Evolutionary conservation across 2,113 vertebrate species (phyloP).

Genomic region (Heteronetta atricapilla): DNA sequence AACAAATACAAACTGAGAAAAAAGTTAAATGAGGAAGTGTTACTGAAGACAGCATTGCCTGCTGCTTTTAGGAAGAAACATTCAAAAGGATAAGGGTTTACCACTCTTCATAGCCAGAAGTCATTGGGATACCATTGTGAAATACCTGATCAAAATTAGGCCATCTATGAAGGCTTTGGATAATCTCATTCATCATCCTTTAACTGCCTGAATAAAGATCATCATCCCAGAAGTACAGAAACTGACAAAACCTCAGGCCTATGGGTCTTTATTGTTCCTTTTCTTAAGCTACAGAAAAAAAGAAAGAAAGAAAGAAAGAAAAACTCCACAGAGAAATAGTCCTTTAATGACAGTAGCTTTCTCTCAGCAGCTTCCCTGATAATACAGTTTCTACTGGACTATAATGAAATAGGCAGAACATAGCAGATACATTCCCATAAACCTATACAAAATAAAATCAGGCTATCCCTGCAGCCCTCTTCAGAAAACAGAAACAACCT

Average conservation of each 20-base stretch:
- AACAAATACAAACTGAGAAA: background rate
- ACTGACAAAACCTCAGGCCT: background rate
- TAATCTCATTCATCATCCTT: background rate
- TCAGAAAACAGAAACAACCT: background rate
- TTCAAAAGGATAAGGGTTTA: background rate
- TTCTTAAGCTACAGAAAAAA: background rate
- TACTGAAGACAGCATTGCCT: background rate
- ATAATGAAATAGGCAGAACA: background rate
- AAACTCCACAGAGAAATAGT: background rate
- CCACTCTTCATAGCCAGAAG: background rate
- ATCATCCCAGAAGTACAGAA: background rate
- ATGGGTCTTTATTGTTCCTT: background rate
- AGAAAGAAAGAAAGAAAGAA: background rate
- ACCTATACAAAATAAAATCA: background rate
- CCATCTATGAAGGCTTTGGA: background rate
- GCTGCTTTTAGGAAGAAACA: background rate
- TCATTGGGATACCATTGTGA: background rate
- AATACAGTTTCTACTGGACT: background rate
- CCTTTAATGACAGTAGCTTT: background rate
- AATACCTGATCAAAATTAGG: background rate
- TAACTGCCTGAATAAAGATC: background rate
- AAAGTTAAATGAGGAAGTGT: background rate
- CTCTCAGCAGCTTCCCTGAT: background rate
- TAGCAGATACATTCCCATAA: background rate
- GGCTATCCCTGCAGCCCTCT: background rate